Evolutionary conservation across 2,888 invertebrate species (phyloP).

Genomic region (Xanthorhoe spadicearia): DNA sequence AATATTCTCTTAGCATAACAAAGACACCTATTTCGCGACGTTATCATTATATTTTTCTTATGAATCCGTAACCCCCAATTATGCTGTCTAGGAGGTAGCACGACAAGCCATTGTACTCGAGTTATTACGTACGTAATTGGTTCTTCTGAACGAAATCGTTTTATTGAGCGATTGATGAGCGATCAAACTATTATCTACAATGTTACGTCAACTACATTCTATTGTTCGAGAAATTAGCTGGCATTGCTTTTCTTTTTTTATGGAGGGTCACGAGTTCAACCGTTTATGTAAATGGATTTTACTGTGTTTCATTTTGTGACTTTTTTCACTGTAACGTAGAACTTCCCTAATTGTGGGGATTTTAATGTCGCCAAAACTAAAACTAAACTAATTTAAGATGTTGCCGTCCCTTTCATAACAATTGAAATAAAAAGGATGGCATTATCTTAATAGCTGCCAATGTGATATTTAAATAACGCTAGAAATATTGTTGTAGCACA

Average conservation of each 20-base stretch:
- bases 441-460: no score
- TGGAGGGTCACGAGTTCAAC: neutral
- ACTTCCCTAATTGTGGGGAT: no score
- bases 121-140: conserved; percentile 24
- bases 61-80: conserved; percentile 23
- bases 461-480: no score
- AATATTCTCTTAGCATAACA: neutral
- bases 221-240: conserved; percentile 34
- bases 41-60: conserved; percentile 14
- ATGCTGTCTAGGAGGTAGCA: conserved; percentile 19
- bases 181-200: conserved; percentile 28
- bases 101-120: conserved; percentile 26
- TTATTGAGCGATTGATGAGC: conserved; percentile 29
- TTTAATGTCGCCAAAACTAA: no score
- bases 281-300: neutral
- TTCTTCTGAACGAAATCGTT: conserved; percentile 24
- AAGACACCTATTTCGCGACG: neutral
- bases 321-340: no score
- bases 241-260: conserved; percentile 24
- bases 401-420: no score
- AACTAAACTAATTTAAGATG: no score
- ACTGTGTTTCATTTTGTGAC: no score
- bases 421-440: no score
- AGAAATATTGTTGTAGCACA: neutral
- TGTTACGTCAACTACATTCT: conserved; percentile 30